Conservation (phyloP, 2,113 vertebrate species). For the Nestor notabilis region DNA sequence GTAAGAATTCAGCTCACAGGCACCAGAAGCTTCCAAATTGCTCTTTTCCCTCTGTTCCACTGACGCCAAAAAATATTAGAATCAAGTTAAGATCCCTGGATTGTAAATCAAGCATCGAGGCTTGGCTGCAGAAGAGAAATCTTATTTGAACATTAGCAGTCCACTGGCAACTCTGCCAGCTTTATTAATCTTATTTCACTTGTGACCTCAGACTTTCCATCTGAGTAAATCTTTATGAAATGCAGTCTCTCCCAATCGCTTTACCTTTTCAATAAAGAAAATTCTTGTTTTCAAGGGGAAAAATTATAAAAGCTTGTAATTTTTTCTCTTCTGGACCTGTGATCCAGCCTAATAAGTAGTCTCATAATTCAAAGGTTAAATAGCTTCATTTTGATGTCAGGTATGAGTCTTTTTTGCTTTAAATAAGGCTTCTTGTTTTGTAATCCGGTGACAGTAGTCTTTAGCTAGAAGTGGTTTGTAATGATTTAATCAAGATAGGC, state of each 20-base stretch:
- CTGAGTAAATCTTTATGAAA: conserved; percentile 60
- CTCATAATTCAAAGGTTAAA: not conserved
- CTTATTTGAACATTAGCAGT: conserved; percentile 46
- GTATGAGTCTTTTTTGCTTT: not conserved
- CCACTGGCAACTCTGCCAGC: conserved; percentile 31
- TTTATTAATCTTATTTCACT: conserved; percentile 71
- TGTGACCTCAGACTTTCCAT: conserved; percentile 70
- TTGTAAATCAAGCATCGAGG: conserved; percentile 45
- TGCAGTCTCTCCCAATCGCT: conserved; percentile 1
- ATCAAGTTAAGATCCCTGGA: conserved; percentile 53
- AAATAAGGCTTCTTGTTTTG: not conserved
- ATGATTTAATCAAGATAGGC: not conserved
- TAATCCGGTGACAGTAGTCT: not conserved
- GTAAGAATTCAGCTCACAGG: conserved; percentile 29
- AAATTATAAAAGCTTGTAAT: not conserved
- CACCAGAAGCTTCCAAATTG: conserved; percentile 42
- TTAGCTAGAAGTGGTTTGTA: not conserved
- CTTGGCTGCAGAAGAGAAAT: conserved; percentile 10
- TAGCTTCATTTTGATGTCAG: not conserved
- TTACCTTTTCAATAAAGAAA: conserved; percentile 35
- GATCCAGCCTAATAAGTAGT: not conserved
- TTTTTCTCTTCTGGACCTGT: not conserved
- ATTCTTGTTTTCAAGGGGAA: not conserved
- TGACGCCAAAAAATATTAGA: conserved; percentile 41
- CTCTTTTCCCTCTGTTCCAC: conserved; percentile 27